phyloP scores from a whole-genome alignment of 92 coral and sea anemone species.

The Galaxea fascicularis region DNA sequence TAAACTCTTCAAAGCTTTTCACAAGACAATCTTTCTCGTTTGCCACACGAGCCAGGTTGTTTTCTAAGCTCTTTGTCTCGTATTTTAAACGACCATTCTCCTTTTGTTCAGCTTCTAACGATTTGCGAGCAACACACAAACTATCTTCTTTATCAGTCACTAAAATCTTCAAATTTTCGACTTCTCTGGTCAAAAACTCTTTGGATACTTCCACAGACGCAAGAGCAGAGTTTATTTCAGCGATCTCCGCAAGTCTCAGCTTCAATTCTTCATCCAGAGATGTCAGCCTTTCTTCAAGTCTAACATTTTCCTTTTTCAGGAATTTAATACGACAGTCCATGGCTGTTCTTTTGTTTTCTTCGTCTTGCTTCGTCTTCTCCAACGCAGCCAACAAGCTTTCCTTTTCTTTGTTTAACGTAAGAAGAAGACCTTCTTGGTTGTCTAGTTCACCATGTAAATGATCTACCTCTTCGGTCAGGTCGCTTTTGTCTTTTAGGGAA shows the following conservation, averaged over 20 bases:
- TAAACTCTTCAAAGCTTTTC: conserved; percentile 49
- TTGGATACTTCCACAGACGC: conserved; percentile 56
- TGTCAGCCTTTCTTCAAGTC: conserved; percentile 23
- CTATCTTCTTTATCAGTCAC: conserved; percentile 23
- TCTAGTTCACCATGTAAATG: conserved; percentile 52
- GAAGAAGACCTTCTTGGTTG: conserved; percentile 34
- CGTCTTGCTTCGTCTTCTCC: conserved; percentile 44
- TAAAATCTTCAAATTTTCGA: conserved; percentile 28
- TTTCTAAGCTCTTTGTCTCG: conserved; percentile 40
- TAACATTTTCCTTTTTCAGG: conserved; percentile 49
- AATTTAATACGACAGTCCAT: conserved; percentile 49
- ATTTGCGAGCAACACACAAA: conserved; percentile 25
- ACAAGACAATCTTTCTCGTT: conserved; percentile 30
- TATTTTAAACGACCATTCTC: conserved; percentile 45
- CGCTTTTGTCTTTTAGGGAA: neutral
- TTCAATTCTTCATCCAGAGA: conserved; percentile 37
- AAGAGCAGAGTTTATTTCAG: conserved; percentile 46
- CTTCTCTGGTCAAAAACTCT: conserved; percentile 42
- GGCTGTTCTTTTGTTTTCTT: conserved; percentile 39
- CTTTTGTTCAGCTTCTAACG: conserved; percentile 54
- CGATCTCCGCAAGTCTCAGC: conserved; percentile 29
- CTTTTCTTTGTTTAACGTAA: conserved; percentile 31
- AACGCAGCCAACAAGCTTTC: conserved; percentile 65
- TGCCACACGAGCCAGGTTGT: conserved; percentile 8
- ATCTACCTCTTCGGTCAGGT: conserved; percentile 35